phyloP scores from a whole-genome alignment of 2,113 vertebrate species.

The Phoenicopterus ruber region DNA sequence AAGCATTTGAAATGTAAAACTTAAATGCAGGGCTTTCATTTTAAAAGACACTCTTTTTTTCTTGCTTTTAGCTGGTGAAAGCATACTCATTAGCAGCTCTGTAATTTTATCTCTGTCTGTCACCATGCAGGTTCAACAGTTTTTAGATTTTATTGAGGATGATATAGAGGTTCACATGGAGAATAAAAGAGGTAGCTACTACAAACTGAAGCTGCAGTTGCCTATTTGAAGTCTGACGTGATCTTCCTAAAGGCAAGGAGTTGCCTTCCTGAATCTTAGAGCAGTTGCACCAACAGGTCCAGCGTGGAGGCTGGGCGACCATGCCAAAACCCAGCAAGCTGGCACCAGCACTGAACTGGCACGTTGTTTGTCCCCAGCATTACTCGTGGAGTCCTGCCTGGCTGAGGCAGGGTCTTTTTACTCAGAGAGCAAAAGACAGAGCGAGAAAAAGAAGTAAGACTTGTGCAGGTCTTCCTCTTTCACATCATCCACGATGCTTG shows the following conservation, averaged over 20 bases:
- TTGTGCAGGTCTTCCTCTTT: neutral
- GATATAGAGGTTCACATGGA: neutral
- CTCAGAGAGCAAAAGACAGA: neutral
- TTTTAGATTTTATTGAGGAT: neutral
- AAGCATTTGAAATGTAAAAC: neutral
- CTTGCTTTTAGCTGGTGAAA: neutral
- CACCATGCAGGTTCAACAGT: neutral
- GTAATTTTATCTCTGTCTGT: too few relatives aligned
- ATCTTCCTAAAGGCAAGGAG: neutral
- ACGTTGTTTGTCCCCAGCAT: neutral
- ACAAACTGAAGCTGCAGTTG: neutral
- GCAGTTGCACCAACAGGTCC: neutral
- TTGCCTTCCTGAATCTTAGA: neutral
- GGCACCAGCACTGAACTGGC: neutral
- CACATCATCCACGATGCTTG: neutral
- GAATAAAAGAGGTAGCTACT: neutral
- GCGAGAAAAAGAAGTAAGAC: neutral
- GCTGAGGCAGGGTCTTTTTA: neutral
- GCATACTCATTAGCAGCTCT: neutral
- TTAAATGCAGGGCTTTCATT: neutral
- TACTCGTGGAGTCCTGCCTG: neutral
- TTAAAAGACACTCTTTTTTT: neutral
- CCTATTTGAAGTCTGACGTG: neutral
- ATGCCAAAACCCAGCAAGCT: neutral
- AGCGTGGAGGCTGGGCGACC: rapidly evolving